Conservation (phyloP, 2,113 vertebrate genomes). For the Thamnaconus septentrionalis region DNA sequence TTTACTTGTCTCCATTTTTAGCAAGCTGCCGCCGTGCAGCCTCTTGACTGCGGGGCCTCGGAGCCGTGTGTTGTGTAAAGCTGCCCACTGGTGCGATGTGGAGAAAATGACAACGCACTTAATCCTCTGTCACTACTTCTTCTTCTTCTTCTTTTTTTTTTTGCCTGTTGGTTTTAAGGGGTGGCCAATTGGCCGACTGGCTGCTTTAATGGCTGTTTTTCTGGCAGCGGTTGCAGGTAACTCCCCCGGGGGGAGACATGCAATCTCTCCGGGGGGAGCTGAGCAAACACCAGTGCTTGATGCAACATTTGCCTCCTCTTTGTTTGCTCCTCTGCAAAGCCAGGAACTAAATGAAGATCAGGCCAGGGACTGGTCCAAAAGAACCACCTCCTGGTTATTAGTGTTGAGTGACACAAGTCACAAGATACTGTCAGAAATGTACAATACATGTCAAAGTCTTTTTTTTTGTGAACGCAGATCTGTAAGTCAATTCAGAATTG, state of each 20-base stretch:
- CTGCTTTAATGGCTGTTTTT: constrained; percentile 50
- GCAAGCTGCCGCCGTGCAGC: no score
- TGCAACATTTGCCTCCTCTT: constrained; percentile 56
- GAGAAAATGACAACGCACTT: constrained; percentile 43
- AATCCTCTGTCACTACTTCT: constrained; percentile 51
- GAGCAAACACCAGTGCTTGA: constrained; percentile 60
- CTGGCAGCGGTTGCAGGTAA: constrained; percentile 48
- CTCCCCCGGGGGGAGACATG: constrained; percentile 41
- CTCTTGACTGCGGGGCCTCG: not conserved
- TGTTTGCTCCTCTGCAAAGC: not conserved
- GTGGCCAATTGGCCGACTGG: constrained; percentile 21
- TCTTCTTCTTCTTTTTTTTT: constrained; percentile 22
- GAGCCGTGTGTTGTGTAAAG: constrained; percentile 41
- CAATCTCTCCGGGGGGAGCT: constrained; percentile 50
- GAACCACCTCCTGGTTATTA: constrained; percentile 16
- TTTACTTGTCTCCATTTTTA: no score
- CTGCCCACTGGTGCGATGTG: constrained; percentile 37
- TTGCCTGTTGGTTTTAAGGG: constrained; percentile 48
- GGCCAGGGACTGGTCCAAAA: constrained; percentile 7
- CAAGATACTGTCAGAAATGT: no score
- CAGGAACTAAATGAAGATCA: constrained; percentile 4
- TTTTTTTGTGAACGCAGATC: no score
- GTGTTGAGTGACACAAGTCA: not conserved
- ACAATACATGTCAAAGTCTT: no score
- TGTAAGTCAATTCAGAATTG: no score